phyloP scores from a whole-genome alignment of 2,113 vertebrate species.

The Dolichallabes microphthalmus region DNA sequence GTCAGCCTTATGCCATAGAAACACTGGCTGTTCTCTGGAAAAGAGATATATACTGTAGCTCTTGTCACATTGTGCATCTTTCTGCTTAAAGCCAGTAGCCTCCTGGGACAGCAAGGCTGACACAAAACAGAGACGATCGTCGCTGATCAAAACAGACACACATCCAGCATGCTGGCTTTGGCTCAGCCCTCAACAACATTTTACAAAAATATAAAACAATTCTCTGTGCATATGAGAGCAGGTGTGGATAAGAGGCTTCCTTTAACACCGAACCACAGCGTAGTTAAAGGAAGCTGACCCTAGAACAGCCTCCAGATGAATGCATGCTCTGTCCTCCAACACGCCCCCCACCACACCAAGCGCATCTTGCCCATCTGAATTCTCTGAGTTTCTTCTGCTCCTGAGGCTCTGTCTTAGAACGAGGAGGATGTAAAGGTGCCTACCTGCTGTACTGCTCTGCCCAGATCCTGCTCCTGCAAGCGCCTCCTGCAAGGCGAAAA shows the following conservation, averaged over 20 bases:
- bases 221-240: neutral
- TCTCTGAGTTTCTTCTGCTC: conserved; percentile 5
- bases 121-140: neutral
- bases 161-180: neutral
- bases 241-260: neutral
- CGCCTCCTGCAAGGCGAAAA: conserved; percentile 62
- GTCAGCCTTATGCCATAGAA: neutral
- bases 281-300: conserved; percentile 34
- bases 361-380: neutral
- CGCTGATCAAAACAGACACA: conserved; percentile 16
- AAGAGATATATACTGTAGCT: neutral
- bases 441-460: conserved; percentile 60
- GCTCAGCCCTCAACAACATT: neutral
- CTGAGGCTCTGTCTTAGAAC: conserved; percentile 16
- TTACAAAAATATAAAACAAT: neutral
- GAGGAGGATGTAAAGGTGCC: conserved; percentile 16
- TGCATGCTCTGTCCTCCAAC: conserved; percentile 46
- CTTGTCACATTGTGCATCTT: neutral
- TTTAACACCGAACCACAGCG: neutral
- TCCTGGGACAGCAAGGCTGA: conserved; percentile 8
- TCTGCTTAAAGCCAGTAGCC: conserved; percentile 1
- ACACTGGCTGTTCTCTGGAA: neutral
- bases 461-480: conserved; percentile 62
- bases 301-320: conserved; percentile 16
- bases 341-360: conserved; percentile 36